Percentiles rank a stretch among this genome's conserved stretches.
These are phyloP conservation scores for Tetragonisca angustula DNA, from an alignment of 2,888 invertebrate genomes.

Conservation along the genomic window DNA sequence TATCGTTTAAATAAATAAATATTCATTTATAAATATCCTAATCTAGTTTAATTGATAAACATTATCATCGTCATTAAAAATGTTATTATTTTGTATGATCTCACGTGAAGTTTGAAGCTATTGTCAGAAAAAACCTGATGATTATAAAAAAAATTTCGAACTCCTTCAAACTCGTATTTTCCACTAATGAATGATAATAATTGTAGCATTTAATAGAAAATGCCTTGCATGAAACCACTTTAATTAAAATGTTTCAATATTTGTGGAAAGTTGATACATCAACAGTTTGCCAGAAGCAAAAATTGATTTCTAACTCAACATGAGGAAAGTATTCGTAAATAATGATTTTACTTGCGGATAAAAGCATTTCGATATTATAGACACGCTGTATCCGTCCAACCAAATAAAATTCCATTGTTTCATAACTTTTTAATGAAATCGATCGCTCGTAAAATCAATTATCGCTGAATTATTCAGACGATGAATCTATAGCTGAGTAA, in stretches of 20 bases:
- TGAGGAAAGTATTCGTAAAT: not conserved
- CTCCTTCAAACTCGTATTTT: no score
- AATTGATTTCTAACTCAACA: not conserved
- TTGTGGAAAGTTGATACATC: not conserved
- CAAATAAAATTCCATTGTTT: not conserved
- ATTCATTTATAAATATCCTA: no score
- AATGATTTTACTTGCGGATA: not conserved
- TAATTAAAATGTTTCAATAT: not conserved
- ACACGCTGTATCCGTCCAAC: not conserved
- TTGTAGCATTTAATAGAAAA: no score
- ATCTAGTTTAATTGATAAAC: no score
- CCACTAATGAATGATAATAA: no score
- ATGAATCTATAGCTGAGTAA: constrained; percentile 3
- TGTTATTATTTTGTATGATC: no score
- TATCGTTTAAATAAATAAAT: no score
- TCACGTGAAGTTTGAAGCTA: no score
- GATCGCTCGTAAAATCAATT: not conserved
- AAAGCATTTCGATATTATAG: not conserved
- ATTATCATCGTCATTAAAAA: no score
- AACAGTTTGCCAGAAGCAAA: not conserved
- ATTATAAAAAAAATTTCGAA: no score
- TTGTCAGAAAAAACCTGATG: no score
- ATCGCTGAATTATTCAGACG: constrained; percentile 2
- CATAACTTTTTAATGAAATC: constrained; percentile 2
- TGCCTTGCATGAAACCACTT: no score